Base-by-base conservation (phyloP, 35 echinoderm and acorn worm species). In the Hemicentrotus pulcherrimus region DNA sequence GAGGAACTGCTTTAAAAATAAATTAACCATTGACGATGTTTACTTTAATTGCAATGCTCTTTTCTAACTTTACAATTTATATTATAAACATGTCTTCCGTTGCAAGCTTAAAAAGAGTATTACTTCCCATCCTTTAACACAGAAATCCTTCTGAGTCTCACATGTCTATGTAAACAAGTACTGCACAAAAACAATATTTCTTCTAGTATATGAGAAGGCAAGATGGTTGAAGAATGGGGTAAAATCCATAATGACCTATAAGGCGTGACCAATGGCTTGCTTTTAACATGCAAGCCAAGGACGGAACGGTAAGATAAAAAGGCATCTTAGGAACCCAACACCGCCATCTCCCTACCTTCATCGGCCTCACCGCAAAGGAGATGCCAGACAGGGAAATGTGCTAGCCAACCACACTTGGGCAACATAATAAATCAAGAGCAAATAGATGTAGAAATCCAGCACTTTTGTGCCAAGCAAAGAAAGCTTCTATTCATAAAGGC, bases 361-460 rank as follows among this genome's bases (percentile, higher is more conserved):
- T 90, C 88, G 88, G 88, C 88, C 46, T 33, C 46, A 33, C 32
- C 88, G 45, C 88, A 90, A 90, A 90, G 88, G 88, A 90, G 46
- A 13, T 2, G 32, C 12, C 5, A 90, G 31, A 90, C 88, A 32
- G 12, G 88, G 24, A 90, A 33, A 5, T 19, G 32, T 90, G 32
- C 46, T 35, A 47, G 32, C 46, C 46, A 24, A 22, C 32, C 32
- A 90, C 33, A 90, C 13, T 13, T 46, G 32, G 32, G 46, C 88
- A 33, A 90, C 88, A 90, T 90, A 32, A 90, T 90, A 90, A 90
- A 90, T 90, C 32, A 47, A 47, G 46, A 46, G 32, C 88, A 90
- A 41, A 90, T 90, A 45, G 32, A 90, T 90, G 32, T 6, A 90
- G 88, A 90, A 41, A 90, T 90, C 16, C 88, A 30, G 88, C 88